Conservation (phyloP, 2,113 vertebrate genomes). For the Nicator chloris region DNA sequence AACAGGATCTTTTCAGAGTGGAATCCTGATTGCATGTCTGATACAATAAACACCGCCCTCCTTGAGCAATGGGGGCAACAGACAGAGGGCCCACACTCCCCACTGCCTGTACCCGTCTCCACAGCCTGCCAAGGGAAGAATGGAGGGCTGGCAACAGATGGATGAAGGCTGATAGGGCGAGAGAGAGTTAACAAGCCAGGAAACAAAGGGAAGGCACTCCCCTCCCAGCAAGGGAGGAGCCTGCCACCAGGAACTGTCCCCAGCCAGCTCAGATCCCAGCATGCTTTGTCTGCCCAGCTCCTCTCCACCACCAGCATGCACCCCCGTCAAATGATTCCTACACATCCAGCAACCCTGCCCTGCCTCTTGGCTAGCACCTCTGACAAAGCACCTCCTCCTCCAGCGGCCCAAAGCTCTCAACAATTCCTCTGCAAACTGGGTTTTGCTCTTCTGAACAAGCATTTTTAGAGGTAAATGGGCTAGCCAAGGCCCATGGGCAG, state of each 20-base stretch:
- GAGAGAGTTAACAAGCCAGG: constrained; percentile 68
- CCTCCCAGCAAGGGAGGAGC: constrained; percentile 61
- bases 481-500: not conserved
- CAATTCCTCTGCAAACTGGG: not conserved
- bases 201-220: constrained; percentile 67
- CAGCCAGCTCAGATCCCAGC: constrained; percentile 43
- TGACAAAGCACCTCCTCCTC: not conserved
- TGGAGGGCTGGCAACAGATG: constrained; percentile 51
- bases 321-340: not conserved
- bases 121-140: not conserved
- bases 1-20: constrained; percentile 24
- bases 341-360: not conserved
- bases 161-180: constrained; percentile 52
- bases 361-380: not conserved
- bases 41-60: not conserved
- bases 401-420: rapidly evolving
- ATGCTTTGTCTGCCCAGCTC: constrained; percentile 53
- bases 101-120: not conserved
- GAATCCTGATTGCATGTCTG: not conserved
- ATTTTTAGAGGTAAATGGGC: not conserved
- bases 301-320: not conserved
- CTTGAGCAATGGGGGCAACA: not conserved
- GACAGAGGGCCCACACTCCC: not conserved
- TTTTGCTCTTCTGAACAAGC: not conserved
- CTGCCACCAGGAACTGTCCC: constrained; percentile 60